phyloP scores from a whole-genome alignment of 1,140 invertebrate genomes.

The Drosophila melanica region DNA sequence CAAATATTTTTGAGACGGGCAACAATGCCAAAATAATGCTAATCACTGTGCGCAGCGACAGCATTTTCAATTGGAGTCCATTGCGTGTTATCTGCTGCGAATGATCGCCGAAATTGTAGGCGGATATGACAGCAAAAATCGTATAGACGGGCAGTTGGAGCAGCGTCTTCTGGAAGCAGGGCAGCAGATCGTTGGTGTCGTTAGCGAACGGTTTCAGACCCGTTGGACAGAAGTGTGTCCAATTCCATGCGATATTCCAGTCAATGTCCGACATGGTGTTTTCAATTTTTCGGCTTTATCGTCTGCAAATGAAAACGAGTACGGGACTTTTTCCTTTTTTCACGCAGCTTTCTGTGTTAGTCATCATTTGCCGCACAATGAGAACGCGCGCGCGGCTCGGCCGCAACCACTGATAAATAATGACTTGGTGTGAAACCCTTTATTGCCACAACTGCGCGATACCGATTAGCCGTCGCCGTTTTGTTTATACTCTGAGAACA shows the following conservation, averaged over 20 bases:
- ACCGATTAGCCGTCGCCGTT: conserved; percentile 21
- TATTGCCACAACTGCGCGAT: conserved; percentile 13
- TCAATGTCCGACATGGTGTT: conserved; percentile 43
- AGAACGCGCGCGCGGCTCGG: conserved; percentile 6
- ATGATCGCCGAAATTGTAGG: conserved; percentile 90
- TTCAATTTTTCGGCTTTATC: background rate
- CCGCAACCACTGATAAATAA: conserved; percentile 29
- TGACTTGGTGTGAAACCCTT: conserved; percentile 22
- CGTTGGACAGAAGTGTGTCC: conserved; percentile 89
- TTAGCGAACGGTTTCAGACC: conserved; percentile 88
- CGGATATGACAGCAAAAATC: conserved; percentile 89
- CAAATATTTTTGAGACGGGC: conserved; percentile 88
- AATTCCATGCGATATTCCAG: conserved; percentile 86
- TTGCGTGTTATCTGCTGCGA: conserved; percentile 86
- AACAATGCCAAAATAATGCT: conserved; percentile 87
- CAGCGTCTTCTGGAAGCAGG: conserved; percentile 92
- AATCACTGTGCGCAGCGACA: conserved; percentile 87
- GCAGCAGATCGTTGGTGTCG: conserved; percentile 88
- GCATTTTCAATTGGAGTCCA: conserved; percentile 86
- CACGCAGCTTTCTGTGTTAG: conserved; percentile 36
- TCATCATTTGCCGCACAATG: conserved; percentile 33
- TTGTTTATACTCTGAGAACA: conserved; percentile 45
- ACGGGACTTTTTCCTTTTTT: conserved; percentile 30
- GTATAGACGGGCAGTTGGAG: conserved; percentile 89
- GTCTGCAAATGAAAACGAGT: conserved; percentile 1